phyloP scores from a whole-genome alignment of 2,113 vertebrate species.

The Meleagris gallopavo region DNA sequence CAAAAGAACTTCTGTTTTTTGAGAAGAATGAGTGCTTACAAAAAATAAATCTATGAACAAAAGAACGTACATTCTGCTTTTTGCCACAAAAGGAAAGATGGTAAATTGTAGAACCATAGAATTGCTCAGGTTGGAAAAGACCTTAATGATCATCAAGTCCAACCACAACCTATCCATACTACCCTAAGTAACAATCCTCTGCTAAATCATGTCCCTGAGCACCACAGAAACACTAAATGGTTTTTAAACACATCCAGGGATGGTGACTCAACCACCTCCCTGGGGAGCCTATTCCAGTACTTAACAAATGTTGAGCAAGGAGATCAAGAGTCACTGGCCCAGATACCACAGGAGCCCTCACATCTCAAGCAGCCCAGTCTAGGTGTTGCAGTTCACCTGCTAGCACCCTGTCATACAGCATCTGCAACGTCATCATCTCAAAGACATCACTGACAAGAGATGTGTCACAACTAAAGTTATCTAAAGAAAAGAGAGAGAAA shows the following conservation, averaged over 20 bases:
- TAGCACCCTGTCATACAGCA: neutral
- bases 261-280: too few relatives aligned
- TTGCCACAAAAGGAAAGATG: neutral
- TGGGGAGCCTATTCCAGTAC: too few relatives aligned
- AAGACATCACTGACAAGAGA: neutral
- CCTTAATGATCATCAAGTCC: too few relatives aligned
- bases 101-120: neutral
- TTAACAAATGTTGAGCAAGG: neutral
- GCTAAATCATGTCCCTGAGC: too few relatives aligned
- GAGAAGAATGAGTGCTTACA: neutral
- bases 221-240: too few relatives aligned
- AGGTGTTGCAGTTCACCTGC: neutral
- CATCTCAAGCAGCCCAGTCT: neutral
- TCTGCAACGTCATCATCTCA: neutral
- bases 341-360: neutral
- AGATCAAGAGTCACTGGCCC: neutral
- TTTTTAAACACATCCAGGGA: too few relatives aligned
- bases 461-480: neutral
- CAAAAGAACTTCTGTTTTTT: neutral
- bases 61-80: neutral
- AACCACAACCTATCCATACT: too few relatives aligned
- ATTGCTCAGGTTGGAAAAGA: too few relatives aligned
- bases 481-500: neutral
- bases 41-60: neutral
- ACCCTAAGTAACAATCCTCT: too few relatives aligned